These are phyloP conservation scores for Ormyrus pomaceus DNA, from an alignment of 2,888 invertebrate species.

Conservation along the genomic window DNA sequence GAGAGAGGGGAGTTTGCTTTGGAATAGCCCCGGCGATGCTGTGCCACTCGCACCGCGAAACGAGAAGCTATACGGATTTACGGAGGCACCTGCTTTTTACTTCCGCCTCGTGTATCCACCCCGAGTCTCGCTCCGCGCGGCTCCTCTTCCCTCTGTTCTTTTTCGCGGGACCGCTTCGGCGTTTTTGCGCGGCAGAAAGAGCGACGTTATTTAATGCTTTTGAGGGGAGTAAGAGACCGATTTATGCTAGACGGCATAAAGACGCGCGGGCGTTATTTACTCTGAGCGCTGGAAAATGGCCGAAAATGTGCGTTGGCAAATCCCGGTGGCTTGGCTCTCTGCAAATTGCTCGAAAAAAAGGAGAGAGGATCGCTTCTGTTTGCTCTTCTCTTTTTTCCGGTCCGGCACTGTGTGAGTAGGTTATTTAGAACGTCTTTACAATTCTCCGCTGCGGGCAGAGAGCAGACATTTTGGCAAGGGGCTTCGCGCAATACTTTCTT, in stretches of 20 bases:
- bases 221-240: conserved; percentile 15
- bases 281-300: conserved; percentile 21
- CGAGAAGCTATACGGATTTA: conserved; percentile 46
- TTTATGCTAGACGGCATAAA: conserved; percentile 23
- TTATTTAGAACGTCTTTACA: too few relatives aligned
- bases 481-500: too few relatives aligned
- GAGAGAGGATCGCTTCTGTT: too few relatives aligned
- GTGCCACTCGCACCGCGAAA: conserved; percentile 2
- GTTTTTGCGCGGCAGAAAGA: conserved; percentile 1
- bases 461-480: too few relatives aligned
- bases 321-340: not conserved
- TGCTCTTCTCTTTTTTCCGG: too few relatives aligned
- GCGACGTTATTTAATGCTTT: conserved; percentile 38
- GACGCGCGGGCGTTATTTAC: conserved; percentile 26
- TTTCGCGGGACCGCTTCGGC: not conserved
- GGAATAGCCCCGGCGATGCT: conserved; percentile 22
- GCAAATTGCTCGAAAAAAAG: conserved; percentile 28
- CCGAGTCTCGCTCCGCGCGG: not conserved
- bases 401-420: too few relatives aligned
- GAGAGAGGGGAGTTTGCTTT: conserved; percentile 21
- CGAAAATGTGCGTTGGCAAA: conserved; percentile 5
- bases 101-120: conserved; percentile 2
- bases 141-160: not conserved
- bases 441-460: too few relatives aligned
- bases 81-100: conserved; percentile 45